These are phyloP conservation scores for Eudyptes chrysolophus DNA, from an alignment of 2,113 vertebrate genomes.

Conservation along the genomic window DNA sequence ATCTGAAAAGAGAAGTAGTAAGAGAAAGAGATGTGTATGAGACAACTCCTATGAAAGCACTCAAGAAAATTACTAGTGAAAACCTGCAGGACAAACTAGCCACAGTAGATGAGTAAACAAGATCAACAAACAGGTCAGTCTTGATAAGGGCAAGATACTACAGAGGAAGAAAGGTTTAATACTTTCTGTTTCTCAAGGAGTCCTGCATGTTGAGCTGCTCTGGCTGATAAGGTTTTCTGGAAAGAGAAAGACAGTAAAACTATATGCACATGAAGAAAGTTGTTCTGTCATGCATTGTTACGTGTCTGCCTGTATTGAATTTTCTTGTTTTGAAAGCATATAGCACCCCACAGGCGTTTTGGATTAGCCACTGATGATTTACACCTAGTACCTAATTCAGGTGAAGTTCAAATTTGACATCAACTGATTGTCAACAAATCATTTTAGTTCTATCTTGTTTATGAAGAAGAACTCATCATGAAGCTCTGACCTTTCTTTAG, in stretches of 20 bases:
- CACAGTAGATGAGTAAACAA: neutral
- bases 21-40: neutral
- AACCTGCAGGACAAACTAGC: neutral
- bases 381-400: neutral
- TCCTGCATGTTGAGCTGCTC: neutral
- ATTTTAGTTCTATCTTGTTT: neutral
- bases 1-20: neutral
- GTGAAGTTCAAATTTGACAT: neutral
- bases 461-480: neutral
- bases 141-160: neutral
- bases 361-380: neutral
- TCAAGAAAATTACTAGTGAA: neutral
- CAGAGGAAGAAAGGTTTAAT: neutral
- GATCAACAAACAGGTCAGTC: neutral
- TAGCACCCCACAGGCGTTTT: neutral
- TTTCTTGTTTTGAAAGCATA: neutral
- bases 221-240: neutral
- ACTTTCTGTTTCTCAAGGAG: neutral
- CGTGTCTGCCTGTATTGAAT: neutral
- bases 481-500: neutral
- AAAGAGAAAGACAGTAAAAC: neutral
- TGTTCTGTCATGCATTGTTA: neutral
- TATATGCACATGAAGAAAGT: neutral
- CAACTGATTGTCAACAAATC: neutral
- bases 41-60: neutral